phyloP scores from a whole-genome alignment of 2,113 vertebrate genomes.

The Laticauda colubrina region DNA sequence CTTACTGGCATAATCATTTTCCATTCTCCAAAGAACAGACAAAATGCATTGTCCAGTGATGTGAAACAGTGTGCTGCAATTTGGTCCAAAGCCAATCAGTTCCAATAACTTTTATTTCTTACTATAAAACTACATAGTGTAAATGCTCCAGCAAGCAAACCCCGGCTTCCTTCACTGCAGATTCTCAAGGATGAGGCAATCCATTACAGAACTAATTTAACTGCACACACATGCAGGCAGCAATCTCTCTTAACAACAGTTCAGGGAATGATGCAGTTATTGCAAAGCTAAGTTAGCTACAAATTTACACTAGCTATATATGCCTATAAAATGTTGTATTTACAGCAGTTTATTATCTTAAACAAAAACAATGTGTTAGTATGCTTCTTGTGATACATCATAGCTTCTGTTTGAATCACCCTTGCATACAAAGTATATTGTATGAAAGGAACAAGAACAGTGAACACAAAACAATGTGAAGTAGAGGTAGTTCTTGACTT shows the following conservation, averaged over 20 bases:
- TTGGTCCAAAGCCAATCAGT: not conserved
- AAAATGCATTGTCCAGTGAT: not conserved
- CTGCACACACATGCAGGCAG: not conserved
- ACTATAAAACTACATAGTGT: not conserved
- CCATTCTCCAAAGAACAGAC: not conserved
- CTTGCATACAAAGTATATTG: not conserved
- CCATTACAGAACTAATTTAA: constrained; percentile 8
- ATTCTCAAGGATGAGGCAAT: not conserved
- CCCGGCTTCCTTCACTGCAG: not conserved
- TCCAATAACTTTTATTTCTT: not conserved
- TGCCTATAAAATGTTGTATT: constrained; percentile 43
- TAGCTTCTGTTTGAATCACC: not conserved
- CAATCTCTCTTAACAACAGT: constrained; percentile 12
- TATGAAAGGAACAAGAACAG: not conserved
- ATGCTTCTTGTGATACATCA: not conserved
- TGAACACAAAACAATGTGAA: too few species aligned
- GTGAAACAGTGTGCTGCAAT: not conserved
- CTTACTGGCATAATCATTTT: not conserved
- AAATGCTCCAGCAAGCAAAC: not conserved
- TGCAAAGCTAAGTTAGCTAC: constrained; percentile 18
- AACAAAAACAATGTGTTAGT: constrained; percentile 41
- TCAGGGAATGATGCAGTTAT: not conserved
- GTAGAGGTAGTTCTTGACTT: too few species aligned
- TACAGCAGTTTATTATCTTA: constrained; percentile 48
- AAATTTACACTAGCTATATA: constrained; percentile 16